These are phyloP conservation scores for Coronaproctus castanopsis DNA, from an alignment of 2,888 invertebrate species.

Conservation along the genomic window DNA sequence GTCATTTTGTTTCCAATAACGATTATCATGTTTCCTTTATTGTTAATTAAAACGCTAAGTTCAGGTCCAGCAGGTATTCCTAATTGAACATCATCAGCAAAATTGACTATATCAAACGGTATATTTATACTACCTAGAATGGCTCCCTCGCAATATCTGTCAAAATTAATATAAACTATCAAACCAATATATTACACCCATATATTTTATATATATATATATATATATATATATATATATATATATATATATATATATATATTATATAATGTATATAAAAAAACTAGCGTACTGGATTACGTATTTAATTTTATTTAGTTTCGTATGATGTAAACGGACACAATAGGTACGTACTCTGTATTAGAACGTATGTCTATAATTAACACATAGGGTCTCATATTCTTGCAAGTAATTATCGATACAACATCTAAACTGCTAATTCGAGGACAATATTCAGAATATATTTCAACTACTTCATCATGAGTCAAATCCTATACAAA, in stretches of 20 bases:
- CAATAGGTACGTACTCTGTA: conserved; percentile 36
- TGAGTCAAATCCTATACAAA: background rate
- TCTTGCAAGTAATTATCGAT: conserved; percentile 37
- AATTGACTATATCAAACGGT: conserved; percentile 59
- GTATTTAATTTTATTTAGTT: too few relatives aligned
- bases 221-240: too few relatives aligned
- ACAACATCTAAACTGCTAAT: conserved; percentile 71
- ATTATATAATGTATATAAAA: too few relatives aligned
- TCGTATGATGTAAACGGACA: too few relatives aligned
- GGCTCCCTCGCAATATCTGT: conserved; percentile 54
- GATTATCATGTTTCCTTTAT: conserved; percentile 45
- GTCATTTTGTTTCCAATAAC: conserved; percentile 64
- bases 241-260: too few relatives aligned
- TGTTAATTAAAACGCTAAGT: conserved; percentile 35
- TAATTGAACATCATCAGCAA: conserved; percentile 41
- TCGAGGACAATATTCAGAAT: conserved; percentile 53
- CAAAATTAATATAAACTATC: conserved; percentile 14
- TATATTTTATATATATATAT: too few relatives aligned
- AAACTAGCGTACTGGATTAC: too few relatives aligned
- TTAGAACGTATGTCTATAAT: conserved; percentile 47
- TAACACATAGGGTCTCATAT: conserved; percentile 31
- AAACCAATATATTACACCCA: too few relatives aligned
- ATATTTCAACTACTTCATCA: conserved; percentile 30
- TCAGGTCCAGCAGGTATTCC: conserved; percentile 43
- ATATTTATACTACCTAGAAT: conserved; percentile 69